Percentiles rank a stretch among this genome's conserved stretches.
Evolutionary conservation across 2,797 vertebrate species (phyloP).

Genomic region (Platalea minor): DNA sequence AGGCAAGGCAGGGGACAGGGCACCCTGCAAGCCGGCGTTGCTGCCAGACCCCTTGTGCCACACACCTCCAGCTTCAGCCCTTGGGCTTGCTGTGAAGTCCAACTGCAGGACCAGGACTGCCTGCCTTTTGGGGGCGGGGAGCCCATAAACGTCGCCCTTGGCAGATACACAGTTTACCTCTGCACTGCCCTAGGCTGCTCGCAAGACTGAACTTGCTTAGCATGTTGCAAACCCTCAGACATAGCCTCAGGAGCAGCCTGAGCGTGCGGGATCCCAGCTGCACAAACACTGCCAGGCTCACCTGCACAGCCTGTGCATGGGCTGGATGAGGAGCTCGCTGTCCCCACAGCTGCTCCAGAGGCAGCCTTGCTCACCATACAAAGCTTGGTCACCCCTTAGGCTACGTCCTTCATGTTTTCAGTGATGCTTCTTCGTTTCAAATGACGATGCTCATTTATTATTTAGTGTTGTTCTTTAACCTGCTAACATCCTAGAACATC

Average conservation of each 20-base stretch:
- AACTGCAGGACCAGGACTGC: not conserved
- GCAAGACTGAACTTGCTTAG: not conserved
- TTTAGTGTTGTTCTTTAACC: not conserved
- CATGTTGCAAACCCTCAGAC: not conserved
- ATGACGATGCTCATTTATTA: not conserved
- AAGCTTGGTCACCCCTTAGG: not conserved
- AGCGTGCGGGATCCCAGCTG: rapidly evolving
- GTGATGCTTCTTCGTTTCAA: not conserved
- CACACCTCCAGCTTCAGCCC: not conserved
- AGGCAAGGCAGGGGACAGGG: not conserved
- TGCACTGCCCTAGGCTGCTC: not conserved
- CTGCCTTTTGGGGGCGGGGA: not conserved
- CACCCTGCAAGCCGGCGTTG: rapidly evolving
- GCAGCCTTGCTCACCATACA: not conserved
- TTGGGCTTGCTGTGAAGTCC: not conserved
- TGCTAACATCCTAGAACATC: not conserved
- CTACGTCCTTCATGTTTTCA: not conserved
- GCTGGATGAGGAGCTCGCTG: not conserved
- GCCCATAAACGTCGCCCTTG: not conserved
- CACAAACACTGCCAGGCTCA: not conserved
- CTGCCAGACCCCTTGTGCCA: not conserved
- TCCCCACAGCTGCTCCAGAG: not conserved
- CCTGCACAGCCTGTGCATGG: not conserved
- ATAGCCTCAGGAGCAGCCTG: rapidly evolving
- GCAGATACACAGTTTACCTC: not conserved